Percentiles rank a stretch among this genome's conserved stretches.
Evolutionary conservation across 2,797 vertebrate species (phyloP).

Genomic region (Epinephelus malabaricus): DNA sequence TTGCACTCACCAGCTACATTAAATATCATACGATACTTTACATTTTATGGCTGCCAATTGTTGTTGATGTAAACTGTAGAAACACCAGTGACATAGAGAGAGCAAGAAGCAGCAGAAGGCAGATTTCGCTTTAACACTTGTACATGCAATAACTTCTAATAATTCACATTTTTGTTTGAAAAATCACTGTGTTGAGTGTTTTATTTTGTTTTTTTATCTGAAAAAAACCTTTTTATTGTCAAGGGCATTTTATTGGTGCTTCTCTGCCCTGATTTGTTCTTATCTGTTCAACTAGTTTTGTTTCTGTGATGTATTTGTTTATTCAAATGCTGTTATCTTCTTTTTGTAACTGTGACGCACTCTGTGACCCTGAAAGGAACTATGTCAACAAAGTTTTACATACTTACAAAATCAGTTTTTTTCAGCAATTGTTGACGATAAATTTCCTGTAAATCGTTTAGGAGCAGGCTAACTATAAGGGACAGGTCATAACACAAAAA

Average conservation of each 20-base stretch:
- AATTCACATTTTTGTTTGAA: not conserved
- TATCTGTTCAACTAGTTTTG: not conserved
- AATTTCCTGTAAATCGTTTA: not conserved
- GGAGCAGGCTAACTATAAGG: not conserved
- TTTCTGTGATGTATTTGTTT: too few species aligned
- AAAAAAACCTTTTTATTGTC: not conserved
- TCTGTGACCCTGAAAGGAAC: not conserved
- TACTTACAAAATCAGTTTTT: not conserved
- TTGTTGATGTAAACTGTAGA: not conserved
- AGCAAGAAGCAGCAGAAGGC: not conserved
- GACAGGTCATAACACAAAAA: not conserved
- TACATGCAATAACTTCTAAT: not conserved
- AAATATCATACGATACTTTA: not conserved
- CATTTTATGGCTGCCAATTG: not conserved
- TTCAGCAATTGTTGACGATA: not conserved
- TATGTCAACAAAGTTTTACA: not conserved
- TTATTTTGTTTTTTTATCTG: not conserved
- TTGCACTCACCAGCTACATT: not conserved
- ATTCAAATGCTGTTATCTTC: not conserved
- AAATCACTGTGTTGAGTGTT: too few species aligned
- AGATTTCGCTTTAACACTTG: not conserved
- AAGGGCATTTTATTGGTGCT: not conserved
- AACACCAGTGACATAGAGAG: not conserved
- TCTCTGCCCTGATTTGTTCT: not conserved
- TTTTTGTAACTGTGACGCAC: not conserved